A percentile compares a stretch with the other conserved stretches of the same genome.
phyloP scores from a whole-genome alignment of 2,888 invertebrate species.

The Neocrepidodera transversa region DNA sequence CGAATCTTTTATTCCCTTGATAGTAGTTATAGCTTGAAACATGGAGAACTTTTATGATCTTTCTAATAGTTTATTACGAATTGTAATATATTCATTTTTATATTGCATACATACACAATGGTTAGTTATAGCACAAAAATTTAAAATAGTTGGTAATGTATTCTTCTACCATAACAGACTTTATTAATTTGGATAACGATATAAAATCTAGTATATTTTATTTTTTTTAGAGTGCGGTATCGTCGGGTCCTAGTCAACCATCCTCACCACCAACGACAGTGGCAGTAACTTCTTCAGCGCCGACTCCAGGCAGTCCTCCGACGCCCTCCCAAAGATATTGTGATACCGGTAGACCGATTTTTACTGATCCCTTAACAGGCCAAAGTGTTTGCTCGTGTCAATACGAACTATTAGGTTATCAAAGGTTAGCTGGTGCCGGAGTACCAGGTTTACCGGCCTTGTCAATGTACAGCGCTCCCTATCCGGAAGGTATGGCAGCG shows the following conservation, averaged over 20 bases:
- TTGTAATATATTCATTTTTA: too few relatives aligned
- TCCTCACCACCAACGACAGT: constrained; percentile 54
- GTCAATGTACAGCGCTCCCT: constrained; percentile 82
- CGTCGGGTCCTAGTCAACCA: constrained; percentile 61
- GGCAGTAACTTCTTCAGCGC: constrained; percentile 60
- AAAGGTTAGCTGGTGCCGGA: constrained; percentile 70
- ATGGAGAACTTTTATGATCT: constrained; percentile 4
- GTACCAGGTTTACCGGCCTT: constrained; percentile 76
- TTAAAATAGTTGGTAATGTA: too few relatives aligned
- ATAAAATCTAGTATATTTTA: too few relatives aligned
- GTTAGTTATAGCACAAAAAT: too few relatives aligned
- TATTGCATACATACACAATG: too few relatives aligned
- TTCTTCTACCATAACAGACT: too few relatives aligned
- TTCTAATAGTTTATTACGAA: background rate
- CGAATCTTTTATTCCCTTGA: constrained; percentile 21
- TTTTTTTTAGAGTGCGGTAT: constrained; percentile 40
- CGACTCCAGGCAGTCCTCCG: constrained; percentile 64
- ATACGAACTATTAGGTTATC: constrained; percentile 87
- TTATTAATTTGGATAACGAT: too few relatives aligned
- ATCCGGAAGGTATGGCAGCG: constrained; percentile 84
- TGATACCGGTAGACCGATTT: constrained; percentile 90
- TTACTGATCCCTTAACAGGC: constrained; percentile 88
- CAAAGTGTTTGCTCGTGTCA: constrained; percentile 91
- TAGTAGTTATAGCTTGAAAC: constrained; percentile 9
- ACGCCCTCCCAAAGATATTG: constrained; percentile 73